phyloP scores from a whole-genome alignment of 2,113 vertebrate species.

The Sphyrna mokarran region DNA sequence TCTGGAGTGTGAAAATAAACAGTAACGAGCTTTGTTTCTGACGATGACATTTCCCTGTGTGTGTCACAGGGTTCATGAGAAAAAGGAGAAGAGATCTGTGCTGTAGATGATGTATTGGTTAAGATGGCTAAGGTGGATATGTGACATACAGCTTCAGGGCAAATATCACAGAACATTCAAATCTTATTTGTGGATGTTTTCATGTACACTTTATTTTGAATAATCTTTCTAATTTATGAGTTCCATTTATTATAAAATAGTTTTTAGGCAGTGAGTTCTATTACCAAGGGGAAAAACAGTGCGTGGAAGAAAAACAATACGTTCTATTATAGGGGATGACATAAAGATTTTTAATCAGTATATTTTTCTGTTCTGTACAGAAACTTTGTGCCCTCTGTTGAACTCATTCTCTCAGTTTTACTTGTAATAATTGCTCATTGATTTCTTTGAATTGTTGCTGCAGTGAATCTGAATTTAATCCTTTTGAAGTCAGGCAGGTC shows the following conservation, averaged over 20 bases:
- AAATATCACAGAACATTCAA: background rate
- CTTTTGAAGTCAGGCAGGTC: background rate
- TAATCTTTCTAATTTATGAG: background rate
- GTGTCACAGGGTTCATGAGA: background rate
- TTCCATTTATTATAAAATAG: background rate
- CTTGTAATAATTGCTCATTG: conserved; percentile 19
- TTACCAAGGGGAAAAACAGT: background rate
- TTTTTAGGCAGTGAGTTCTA: background rate
- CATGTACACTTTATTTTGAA: background rate
- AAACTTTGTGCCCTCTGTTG: background rate
- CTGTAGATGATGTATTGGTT: background rate
- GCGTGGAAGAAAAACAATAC: background rate
- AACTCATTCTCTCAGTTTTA: background rate
- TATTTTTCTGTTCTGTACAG: background rate
- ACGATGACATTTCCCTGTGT: background rate
- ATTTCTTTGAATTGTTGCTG: conserved; percentile 9
- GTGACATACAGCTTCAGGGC: background rate
- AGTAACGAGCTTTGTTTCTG: background rate
- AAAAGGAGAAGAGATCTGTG: background rate
- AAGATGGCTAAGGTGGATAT: background rate
- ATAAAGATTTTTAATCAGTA: background rate
- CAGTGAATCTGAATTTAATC: conserved; percentile 17
- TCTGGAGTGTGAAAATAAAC: background rate
- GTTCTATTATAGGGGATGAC: background rate
- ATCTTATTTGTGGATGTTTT: background rate